Conservation (phyloP, 2,797 vertebrate species). For the Holocentrus rufus region DNA sequence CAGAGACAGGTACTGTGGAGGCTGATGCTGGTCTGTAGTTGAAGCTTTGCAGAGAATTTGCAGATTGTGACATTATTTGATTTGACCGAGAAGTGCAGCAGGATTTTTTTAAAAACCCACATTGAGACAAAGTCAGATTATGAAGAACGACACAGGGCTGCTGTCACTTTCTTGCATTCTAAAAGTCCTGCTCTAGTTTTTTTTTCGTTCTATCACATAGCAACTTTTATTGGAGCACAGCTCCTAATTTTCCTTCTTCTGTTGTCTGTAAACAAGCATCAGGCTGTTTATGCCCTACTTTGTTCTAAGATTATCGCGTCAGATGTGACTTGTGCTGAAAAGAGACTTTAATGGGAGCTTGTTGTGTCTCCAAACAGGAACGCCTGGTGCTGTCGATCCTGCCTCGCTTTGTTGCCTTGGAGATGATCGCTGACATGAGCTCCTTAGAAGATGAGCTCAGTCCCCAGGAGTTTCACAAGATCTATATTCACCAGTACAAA, state of each 20-base stretch:
- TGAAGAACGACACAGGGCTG: too few species aligned
- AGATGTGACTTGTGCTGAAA: neutral
- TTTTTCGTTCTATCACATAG: neutral
- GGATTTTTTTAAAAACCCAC: too few species aligned
- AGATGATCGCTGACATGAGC: constrained; percentile 85
- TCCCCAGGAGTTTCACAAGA: constrained; percentile 84
- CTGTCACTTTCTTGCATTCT: too few species aligned
- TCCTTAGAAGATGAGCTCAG: constrained; percentile 77
- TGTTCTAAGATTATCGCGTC: neutral
- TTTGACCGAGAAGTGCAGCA: neutral
- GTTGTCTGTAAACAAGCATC: neutral
- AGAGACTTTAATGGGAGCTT: neutral
- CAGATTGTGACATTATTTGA: neutral
- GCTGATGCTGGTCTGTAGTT: neutral
- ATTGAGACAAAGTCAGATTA: too few species aligned
- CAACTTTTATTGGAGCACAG: neutral
- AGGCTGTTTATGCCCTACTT: neutral
- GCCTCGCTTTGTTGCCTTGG: constrained; percentile 84
- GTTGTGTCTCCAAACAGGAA: constrained; percentile 68
- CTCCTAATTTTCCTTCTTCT: neutral
- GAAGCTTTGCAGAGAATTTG: neutral
- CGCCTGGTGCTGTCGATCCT: constrained; percentile 82
- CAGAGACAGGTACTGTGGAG: constrained; percentile 80
- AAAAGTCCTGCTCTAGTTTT: too few species aligned
- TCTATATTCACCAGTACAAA: constrained; percentile 84